phyloP scores from a whole-genome alignment of 2,888 invertebrate genomes.

The Gastracanthus pulcherrimus region DNA sequence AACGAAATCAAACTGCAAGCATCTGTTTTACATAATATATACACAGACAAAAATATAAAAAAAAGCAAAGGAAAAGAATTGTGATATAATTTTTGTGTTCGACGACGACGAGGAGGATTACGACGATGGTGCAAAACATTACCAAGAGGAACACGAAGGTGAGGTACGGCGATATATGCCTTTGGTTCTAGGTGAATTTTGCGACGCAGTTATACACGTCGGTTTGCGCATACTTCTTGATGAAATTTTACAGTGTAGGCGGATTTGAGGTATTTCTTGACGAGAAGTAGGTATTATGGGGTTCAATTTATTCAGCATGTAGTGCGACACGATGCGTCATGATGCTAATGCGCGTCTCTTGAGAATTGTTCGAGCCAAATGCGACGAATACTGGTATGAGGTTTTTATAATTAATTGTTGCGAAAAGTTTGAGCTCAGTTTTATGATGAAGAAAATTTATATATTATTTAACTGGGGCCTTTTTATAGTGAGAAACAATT shows the following conservation, averaged over 20 bases:
- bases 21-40: background rate
- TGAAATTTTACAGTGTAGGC: no score
- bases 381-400: background rate
- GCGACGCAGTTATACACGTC: background rate
- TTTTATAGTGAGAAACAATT: no score
- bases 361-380: slow-evolving; percentile 32
- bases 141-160: slow-evolving; percentile 51
- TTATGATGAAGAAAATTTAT: no score
- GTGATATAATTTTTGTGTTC: background rate
- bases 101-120: slow-evolving; percentile 11
- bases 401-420: slow-evolving; percentile 15
- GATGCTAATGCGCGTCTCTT: slow-evolving; percentile 15
- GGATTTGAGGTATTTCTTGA: no score
- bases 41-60: background rate
- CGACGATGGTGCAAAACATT: slow-evolving; percentile 48
- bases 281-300: no score
- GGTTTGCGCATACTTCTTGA: no score
- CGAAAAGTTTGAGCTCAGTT: background rate
- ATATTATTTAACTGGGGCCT: no score
- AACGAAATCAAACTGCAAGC: no score
- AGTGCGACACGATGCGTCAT: slow-evolving; percentile 19
- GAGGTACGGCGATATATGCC: background rate
- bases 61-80: background rate
- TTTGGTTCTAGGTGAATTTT: background rate
- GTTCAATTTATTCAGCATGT: slow-evolving; percentile 7